phyloP scores from a whole-genome alignment of 2,888 invertebrate genomes.

The Uropetala carovei region DNA sequence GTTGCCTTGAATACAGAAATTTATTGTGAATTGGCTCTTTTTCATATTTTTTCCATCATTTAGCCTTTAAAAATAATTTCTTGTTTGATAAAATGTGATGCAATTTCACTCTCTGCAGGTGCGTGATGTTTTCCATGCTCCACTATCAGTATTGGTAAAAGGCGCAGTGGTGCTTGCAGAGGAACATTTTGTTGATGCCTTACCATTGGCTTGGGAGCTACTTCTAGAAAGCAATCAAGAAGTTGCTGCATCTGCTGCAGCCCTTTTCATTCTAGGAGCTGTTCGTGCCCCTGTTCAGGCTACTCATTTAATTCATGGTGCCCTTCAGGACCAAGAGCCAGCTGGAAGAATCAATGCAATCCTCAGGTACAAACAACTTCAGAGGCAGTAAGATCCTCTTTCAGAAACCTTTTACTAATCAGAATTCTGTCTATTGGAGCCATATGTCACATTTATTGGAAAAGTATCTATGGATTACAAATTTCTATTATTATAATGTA shows the following conservation, averaged over 20 bases:
- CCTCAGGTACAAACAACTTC: conserved; percentile 77
- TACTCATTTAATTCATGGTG: conserved; percentile 91
- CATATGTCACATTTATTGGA: background rate
- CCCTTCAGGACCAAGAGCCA: conserved; percentile 90
- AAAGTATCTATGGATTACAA: background rate
- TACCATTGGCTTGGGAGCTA: conserved; percentile 97
- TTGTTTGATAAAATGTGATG: background rate
- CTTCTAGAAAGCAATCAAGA: conserved; percentile 94
- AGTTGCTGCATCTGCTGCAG: conserved; percentile 89
- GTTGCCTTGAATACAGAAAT: background rate
- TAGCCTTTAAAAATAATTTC: background rate
- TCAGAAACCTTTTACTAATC: background rate
- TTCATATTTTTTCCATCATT: background rate
- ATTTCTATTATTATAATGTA: background rate
- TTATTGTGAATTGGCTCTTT: too few species aligned
- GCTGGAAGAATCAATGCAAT: conserved; percentile 89
- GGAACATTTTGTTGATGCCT: conserved; percentile 90
- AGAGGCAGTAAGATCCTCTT: too few species aligned
- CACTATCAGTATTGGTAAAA: conserved; percentile 90
- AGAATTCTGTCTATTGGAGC: background rate
- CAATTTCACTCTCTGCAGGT: conserved; percentile 78
- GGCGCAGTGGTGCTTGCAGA: conserved; percentile 93
- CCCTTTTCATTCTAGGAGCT: conserved; percentile 94
- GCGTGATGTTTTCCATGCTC: conserved; percentile 92
- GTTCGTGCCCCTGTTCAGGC: conserved; percentile 94